Evolutionary conservation across 2,113 vertebrate genomes (phyloP), one percentile per base, ranked within the genome.

Genomic region (Halcyon malimbica): DNA sequence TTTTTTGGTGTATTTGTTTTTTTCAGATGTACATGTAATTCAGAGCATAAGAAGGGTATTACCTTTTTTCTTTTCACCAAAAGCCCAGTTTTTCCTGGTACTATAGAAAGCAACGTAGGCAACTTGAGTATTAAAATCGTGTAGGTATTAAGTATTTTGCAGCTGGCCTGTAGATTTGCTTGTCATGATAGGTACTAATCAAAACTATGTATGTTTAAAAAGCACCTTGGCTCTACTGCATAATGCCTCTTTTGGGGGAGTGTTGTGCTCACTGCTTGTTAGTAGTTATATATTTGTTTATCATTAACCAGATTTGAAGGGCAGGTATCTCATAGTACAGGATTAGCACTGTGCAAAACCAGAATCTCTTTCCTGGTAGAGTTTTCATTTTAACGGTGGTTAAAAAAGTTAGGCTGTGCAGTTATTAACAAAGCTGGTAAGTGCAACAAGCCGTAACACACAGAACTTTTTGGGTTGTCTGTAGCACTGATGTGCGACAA

Each of bases 371-470:
- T 35, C 14, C 53, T 92, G n/a, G 25, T 42, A 0, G 5, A 28
- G 48, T 54, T 88, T 74, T 60, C 13, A 60, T 82, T 87, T 83
- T 54, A 29, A 63, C 63, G 51, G 8, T 75, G 11, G 75, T 70
- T 94, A 29, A 77, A 87, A 65, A 91, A 53, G 65, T 76, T 90
- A 68, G 15, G 3, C 28, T 88, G 26, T 89, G 8, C 57, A 46
- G n/a, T 88, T 88, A 79, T 50, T 91, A 82, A 78, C 41, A 62
- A 60, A 78, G 42, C 42, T 84, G 75, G 18, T 73, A 60, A 68
- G 59, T 0, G 5, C 35, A 62, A 3, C 0, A 4, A 64, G 16
- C 48, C 17, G n/a, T 73, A 65, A 65, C 19, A 7, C 24, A 15
- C 0, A 1, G 20, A 80, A 23, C 10, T 44, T 83, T 6, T 67